Conservation (phyloP, 2,888 invertebrate genomes). For the Eurytoma adleriae region DNA sequence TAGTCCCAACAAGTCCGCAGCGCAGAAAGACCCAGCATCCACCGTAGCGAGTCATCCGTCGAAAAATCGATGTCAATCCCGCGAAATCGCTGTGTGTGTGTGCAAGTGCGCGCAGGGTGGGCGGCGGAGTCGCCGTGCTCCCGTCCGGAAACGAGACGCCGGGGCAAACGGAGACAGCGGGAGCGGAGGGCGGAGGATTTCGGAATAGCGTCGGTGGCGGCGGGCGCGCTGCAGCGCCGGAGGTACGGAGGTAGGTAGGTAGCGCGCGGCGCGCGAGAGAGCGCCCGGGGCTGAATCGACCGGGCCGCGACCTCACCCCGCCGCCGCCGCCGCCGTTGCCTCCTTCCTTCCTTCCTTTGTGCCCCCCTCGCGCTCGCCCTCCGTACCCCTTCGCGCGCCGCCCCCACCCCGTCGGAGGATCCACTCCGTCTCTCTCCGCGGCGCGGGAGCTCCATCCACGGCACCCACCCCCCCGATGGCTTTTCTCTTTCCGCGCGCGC, state of each 20-base stretch:
- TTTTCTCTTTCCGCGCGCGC: conserved; percentile 53
- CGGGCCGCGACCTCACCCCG: conserved; percentile 65
- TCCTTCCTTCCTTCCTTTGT: conserved; percentile 59
- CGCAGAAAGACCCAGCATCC: too few species aligned
- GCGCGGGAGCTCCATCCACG: conserved; percentile 50
- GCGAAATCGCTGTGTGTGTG: too few species aligned
- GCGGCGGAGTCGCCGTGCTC: background rate
- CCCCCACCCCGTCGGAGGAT: conserved; percentile 25
- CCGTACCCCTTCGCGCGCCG: conserved; percentile 31
- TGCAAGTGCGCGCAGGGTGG: background rate
- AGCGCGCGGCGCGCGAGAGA: conserved; percentile 56
- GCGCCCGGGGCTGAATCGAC: conserved; percentile 75
- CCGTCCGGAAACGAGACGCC: background rate
- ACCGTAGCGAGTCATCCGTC: too few species aligned
- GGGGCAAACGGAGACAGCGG: background rate
- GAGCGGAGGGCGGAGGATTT: conserved; percentile 10
- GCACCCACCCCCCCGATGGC: conserved; percentile 20
- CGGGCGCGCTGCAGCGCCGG: conserved; percentile 40
- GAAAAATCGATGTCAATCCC: too few species aligned
- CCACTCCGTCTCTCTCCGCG: conserved; percentile 33
- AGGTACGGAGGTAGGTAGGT: conserved; percentile 20
- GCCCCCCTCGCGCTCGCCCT: conserved; percentile 31
- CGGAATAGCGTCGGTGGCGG: conserved; percentile 14
- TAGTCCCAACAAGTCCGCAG: too few species aligned
- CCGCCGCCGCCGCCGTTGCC: conserved; percentile 52